phyloP scores from a whole-genome alignment of 37 sponge, comb jelly and placozoan genomes.

The Axinella damicornis region DNA sequence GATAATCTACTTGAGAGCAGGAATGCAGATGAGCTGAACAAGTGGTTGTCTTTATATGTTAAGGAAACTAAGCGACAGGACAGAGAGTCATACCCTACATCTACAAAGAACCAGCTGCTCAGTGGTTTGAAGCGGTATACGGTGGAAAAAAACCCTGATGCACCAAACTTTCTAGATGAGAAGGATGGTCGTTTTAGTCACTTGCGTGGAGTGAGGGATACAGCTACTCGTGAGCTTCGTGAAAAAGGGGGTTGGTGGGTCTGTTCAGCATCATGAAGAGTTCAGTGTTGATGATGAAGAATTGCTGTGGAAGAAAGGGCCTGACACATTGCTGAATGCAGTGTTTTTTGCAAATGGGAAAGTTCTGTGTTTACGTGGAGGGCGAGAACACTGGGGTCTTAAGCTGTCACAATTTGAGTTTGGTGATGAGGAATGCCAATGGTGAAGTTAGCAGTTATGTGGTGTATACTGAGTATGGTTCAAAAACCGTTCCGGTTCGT shows the following conservation, averaged over 20 bases:
- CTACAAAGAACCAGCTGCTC: conserved; percentile 6
- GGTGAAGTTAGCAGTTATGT: not conserved
- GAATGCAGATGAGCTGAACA: not conserved
- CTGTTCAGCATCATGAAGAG: not conserved
- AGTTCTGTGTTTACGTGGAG: conserved; percentile 23
- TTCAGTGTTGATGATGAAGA: conserved; percentile 26
- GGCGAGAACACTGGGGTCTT: not conserved
- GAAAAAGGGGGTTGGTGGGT: conserved; percentile 24
- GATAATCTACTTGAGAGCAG: not conserved
- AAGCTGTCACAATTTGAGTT: conserved; percentile 36
- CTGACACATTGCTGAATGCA: conserved; percentile 21
- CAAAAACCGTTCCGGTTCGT: conserved; percentile 20
- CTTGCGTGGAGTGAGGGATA: conserved; percentile 15
- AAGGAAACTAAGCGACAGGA: conserved; percentile 19
- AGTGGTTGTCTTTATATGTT: conserved; percentile 34
- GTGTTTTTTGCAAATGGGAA: conserved; percentile 44
- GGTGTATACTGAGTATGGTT: conserved; percentile 16
- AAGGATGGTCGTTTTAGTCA: not conserved
- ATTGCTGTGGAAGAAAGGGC: conserved; percentile 14
- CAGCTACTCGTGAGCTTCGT: not conserved
- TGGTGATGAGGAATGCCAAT: not conserved
- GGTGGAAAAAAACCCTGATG: not conserved
- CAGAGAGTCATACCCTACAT: conserved; percentile 4
- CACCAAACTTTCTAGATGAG: conserved; percentile 29
- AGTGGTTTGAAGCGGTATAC: conserved; percentile 12